Percentiles rank a stretch among this genome's conserved stretches.
phyloP scores from a whole-genome alignment of 1,140 invertebrate genomes.

The Oryctes rhinoceros region DNA sequence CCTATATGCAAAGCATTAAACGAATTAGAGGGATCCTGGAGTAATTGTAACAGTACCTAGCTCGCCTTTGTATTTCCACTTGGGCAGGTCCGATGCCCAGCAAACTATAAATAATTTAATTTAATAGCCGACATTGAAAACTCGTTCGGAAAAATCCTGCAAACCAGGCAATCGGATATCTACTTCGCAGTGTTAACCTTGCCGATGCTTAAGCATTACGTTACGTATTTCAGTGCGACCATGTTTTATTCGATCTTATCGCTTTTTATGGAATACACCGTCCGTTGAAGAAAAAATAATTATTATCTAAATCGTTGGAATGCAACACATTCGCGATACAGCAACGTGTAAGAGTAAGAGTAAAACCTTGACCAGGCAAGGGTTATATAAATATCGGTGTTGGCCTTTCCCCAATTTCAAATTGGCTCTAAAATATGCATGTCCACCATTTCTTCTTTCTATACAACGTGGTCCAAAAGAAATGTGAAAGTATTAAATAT shows the following conservation, averaged over 20 bases:
- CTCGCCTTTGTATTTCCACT: conserved; percentile 12
- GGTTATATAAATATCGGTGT: no score
- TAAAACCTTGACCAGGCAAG: no score
- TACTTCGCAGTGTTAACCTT: conserved; percentile 10
- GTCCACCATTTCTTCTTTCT: no score
- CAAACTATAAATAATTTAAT: conserved; percentile 37
- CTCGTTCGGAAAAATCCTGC: conserved; percentile 21
- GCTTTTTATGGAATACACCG: no score
- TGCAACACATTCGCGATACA: no score
- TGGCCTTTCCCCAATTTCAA: no score
- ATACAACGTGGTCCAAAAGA: no score
- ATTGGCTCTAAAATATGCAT: no score
- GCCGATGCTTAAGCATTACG: neutral
- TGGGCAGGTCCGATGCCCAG: neutral
- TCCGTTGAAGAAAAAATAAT: no score
- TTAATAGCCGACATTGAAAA: conserved; percentile 31
- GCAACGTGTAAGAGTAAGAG: no score
- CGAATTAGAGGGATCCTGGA: conserved; percentile 15
- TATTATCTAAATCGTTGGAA: no score
- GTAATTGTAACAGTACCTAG: neutral
- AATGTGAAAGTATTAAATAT: no score
- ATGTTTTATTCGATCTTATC: neutral
- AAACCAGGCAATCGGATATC: neutral
- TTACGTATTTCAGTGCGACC: conserved; percentile 9
- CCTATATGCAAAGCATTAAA: neutral